Conservation (phyloP, 2,888 invertebrate species). For the Hirtodrosophila confusa region DNA sequence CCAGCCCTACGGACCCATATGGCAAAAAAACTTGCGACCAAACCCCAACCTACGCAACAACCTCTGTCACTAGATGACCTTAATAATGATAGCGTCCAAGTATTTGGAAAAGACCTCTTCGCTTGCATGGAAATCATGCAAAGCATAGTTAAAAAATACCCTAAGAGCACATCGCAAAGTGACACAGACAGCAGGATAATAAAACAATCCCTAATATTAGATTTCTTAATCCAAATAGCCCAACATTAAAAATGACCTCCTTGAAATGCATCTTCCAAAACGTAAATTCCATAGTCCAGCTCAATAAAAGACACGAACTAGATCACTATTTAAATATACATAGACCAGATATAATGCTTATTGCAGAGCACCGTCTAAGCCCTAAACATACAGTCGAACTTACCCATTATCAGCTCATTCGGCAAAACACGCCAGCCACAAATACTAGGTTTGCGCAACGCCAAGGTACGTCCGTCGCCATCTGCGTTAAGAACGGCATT, state of each 20-base stretch:
- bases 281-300: slow-evolving; percentile 2
- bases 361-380: slow-evolving; percentile 5
- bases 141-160: not conserved
- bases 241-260: not conserved
- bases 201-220: not conserved
- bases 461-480: too few species aligned
- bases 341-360: slow-evolving; percentile 10
- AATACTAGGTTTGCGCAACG: too few species aligned
- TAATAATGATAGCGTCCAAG: not conserved
- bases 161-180: not conserved
- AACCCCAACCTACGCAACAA: too few species aligned
- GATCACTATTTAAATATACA: not conserved
- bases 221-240: not conserved
- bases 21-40: too few species aligned
- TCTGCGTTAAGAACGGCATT: too few species aligned
- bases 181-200: too few species aligned
- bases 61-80: not conserved
- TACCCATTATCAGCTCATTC: not conserved
- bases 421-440: slow-evolving; percentile 1
- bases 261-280: slow-evolving; percentile 14
- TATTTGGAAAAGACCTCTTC: too few species aligned
- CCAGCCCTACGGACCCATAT: not conserved
- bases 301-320: slow-evolving; percentile 10
- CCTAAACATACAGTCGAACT: not conserved
- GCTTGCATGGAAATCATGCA: slow-evolving; percentile 5